Base-by-base conservation (phyloP, 2,888 invertebrate genomes). In the Polietes domitor region DNA sequence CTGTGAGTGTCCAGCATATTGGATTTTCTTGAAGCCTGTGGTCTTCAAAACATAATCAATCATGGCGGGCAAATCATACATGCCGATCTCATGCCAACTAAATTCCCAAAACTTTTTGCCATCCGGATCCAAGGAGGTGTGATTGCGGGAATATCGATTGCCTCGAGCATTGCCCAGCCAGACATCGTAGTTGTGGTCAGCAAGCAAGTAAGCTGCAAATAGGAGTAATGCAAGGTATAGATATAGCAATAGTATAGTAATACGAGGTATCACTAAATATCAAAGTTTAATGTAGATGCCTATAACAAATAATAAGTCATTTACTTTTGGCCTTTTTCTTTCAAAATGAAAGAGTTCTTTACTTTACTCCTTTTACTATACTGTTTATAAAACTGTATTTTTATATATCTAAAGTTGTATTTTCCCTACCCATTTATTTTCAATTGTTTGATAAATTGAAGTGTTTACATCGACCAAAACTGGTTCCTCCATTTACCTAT, bases 81-180 rank as follows among this genome's bases (percentile, higher is more conserved):
- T 91, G 3, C 97, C 98, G 90, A 98, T 96, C 91, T 98, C 96
- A 89, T 98, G 96, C 95, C 96, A 98, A 80, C 96, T 96, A 89
- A 95, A 96, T 68, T 93, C 89, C 96, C 96, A 96, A 89, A 93
- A 96, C n/a, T 92, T 89, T 12, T 88, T 87, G n/a, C 88, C 89
- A 73, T 91, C 89, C 17, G 92, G 91, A 87, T 91, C 90, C 19
- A 90, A 86, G 1, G 87, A 87, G 4, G 89, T 90, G 79, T 92
- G 92, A 71, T 91, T 91, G 26, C 91, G 89, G 0, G 92, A 92
- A 77, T 92, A 92, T 7, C 92, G 91, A 89, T 92, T 92, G 19
- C 92, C 92, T 6, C 92, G 89, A 2, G 91, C 89, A 86, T 92
- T 92, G 2, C 92, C 92, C 86, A 92, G 73, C 92, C 92, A 92